phyloP scores from a whole-genome alignment of 2,888 invertebrate genomes.

The Eurytoma adleriae region DNA sequence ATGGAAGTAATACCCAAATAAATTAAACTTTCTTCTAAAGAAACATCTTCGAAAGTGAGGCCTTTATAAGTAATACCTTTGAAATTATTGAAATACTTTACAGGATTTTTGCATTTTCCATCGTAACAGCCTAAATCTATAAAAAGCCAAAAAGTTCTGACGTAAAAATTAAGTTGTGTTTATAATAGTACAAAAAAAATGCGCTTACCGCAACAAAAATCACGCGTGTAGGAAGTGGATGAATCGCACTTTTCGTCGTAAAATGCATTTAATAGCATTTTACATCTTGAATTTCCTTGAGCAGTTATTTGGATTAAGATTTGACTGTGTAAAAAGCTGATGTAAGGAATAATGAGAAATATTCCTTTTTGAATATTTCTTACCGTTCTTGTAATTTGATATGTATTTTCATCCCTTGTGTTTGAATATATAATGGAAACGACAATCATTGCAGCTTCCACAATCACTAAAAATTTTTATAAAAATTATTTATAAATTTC shows the following conservation, averaged over 20 bases:
- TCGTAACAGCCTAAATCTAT: constrained; percentile 57
- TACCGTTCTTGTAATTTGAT: constrained; percentile 57
- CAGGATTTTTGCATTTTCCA: constrained; percentile 58
- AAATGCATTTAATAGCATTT: not conserved
- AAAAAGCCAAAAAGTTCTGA: not conserved
- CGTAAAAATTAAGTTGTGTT: not conserved
- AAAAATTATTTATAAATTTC: constrained; percentile 31
- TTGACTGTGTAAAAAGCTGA: constrained; percentile 62
- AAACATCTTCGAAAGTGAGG: not conserved
- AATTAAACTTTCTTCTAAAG: constrained; percentile 46
- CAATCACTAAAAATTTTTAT: constrained; percentile 62
- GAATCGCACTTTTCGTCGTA: not conserved
- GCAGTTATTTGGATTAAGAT: constrained; percentile 58
- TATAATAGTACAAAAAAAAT: not conserved
- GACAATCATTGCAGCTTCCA: constrained; percentile 46
- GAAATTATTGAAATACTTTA: constrained; percentile 58
- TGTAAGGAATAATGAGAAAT: constrained; percentile 61
- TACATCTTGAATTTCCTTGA: constrained; percentile 52
- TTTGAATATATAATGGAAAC: not conserved
- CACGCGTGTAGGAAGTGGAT: not conserved
- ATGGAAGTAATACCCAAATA: constrained; percentile 62
- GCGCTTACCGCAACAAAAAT: constrained; percentile 15
- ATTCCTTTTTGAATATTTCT: constrained; percentile 59
- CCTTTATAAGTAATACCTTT: not conserved
- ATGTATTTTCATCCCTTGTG: constrained; percentile 25